Evolutionary conservation across 35 echinoderm and acorn worm genomes (phyloP).

Genomic region (Stichopus chloronotus): DNA sequence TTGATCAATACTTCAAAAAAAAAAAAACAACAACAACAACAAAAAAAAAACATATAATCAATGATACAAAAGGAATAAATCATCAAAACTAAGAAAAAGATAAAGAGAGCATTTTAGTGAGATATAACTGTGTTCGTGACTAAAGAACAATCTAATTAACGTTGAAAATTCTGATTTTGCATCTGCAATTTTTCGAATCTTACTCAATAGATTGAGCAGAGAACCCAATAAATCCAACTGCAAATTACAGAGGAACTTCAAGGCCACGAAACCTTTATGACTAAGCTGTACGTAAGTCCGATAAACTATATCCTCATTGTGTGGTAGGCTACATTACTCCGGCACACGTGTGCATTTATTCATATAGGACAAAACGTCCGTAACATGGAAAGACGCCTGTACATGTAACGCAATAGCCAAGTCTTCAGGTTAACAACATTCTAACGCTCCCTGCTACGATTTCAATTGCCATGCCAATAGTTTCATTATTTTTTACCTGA

Average conservation of each 20-base stretch:
- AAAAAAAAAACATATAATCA: no score
- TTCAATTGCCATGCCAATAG: constrained; percentile 22
- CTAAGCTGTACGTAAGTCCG: no score
- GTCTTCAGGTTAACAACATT: constrained; percentile 1
- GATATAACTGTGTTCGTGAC: no score
- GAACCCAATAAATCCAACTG: background rate
- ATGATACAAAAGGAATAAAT: no score
- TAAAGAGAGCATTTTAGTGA: no score
- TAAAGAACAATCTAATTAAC: no score
- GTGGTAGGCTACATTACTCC: background rate
- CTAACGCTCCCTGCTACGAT: background rate
- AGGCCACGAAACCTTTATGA: background rate
- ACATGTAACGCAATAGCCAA: background rate
- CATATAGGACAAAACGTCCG: background rate
- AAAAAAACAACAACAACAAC: no score
- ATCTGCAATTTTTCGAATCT: no score
- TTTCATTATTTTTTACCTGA: background rate
- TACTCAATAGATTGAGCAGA: background rate
- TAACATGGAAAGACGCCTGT: background rate
- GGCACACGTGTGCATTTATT: background rate
- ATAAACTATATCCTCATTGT: background rate
- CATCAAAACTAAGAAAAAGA: no score
- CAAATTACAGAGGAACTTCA: background rate
- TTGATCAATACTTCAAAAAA: no score
- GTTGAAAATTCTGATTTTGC: no score